Conservation (phyloP, 2,797 vertebrate species). For the Spinus olivaceus region DNA sequence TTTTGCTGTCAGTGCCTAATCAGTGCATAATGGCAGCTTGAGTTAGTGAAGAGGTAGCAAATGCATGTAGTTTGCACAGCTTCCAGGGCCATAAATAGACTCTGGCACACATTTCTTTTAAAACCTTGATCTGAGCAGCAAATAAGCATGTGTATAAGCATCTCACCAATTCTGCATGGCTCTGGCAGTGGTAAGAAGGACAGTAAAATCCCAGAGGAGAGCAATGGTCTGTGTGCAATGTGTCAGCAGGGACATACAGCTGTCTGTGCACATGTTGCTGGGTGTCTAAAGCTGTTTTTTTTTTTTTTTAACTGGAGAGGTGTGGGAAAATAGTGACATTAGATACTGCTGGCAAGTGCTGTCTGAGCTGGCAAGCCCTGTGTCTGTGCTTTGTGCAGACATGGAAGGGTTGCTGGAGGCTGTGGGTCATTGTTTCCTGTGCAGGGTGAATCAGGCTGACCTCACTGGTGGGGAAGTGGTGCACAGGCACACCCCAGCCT, state of each 20-base stretch:
- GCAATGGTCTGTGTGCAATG: rapidly evolving
- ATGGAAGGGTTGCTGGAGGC: not conserved
- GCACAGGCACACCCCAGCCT: not conserved
- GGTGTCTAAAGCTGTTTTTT: too few relatives aligned
- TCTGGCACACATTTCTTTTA: not conserved
- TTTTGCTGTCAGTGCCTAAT: conserved; percentile 2
- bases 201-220: not conserved
- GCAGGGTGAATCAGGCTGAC: not conserved
- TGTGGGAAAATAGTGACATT: not conserved
- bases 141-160: not conserved
- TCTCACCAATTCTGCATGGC: not conserved
- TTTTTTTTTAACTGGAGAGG: not conserved
- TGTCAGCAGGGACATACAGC: rapidly evolving
- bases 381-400: not conserved
- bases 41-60: not conserved
- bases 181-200: not conserved
- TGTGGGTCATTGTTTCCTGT: rapidly evolving
- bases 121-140: not conserved
- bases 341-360: not conserved
- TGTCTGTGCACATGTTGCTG: rapidly evolving
- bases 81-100: not conserved
- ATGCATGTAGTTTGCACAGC: not conserved
- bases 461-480: rapidly evolving
- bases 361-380: not conserved
- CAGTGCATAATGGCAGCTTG: not conserved